Conservation (phyloP, 1,140 invertebrate species). For the Drosophila malerkotliana region DNA sequence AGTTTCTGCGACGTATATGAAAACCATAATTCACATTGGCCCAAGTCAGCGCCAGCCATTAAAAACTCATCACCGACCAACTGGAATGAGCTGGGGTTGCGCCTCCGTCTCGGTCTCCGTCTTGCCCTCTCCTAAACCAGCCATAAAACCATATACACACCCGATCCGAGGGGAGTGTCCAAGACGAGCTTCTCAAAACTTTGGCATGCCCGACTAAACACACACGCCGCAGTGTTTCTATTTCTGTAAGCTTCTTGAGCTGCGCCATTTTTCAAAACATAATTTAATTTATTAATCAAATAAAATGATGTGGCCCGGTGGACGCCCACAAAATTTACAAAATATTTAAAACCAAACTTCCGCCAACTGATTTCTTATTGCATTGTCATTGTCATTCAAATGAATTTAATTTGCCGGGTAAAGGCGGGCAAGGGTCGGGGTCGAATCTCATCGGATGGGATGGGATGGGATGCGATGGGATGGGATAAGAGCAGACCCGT, state of each 20-base stretch:
- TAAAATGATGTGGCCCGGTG: slow-evolving; percentile 20
- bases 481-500: slow-evolving; percentile 19
- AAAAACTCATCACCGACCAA: slow-evolving; percentile 79
- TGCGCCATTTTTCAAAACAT: slow-evolving; percentile 59
- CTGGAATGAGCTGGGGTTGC: slow-evolving; percentile 67
- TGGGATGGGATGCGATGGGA: slow-evolving; percentile 17
- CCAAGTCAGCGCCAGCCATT: slow-evolving; percentile 64
- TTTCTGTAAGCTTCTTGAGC: slow-evolving; percentile 26
- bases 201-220: slow-evolving; percentile 61
- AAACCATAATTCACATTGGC: slow-evolving; percentile 74
- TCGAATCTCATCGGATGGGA: slow-evolving; percentile 19
- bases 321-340: slow-evolving; percentile 81
- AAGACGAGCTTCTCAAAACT: slow-evolving; percentile 54
- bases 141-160: not conserved
- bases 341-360: slow-evolving; percentile 81
- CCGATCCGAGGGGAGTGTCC: slow-evolving; percentile 67
- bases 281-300: slow-evolving; percentile 42
- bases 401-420: slow-evolving; percentile 46
- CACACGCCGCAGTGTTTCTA: slow-evolving; percentile 44
- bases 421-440: slow-evolving; percentile 25
- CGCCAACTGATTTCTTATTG: slow-evolving; percentile 51
- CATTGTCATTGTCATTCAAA: slow-evolving; percentile 68
- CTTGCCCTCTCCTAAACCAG: not conserved
- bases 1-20: slow-evolving; percentile 30
- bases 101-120: slow-evolving; percentile 3